Evolutionary conservation across 2,888 invertebrate species (phyloP).

Genomic region (Mythimna loreyi): DNA sequence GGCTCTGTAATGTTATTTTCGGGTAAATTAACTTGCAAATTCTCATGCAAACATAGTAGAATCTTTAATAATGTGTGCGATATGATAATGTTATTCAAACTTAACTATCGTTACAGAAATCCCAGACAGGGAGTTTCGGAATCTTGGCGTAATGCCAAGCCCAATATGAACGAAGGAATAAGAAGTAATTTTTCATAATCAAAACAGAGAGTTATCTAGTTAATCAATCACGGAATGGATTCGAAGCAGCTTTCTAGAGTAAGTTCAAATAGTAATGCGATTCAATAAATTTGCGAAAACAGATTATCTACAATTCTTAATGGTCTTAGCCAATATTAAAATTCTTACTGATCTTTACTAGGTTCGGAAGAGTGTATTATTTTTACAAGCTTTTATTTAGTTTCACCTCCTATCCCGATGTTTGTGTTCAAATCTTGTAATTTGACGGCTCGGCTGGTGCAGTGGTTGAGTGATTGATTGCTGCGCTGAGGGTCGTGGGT

Average conservation of each 20-base stretch:
- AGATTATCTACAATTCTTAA: not conserved
- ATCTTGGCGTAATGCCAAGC: constrained; percentile 51
- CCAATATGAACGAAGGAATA: constrained; percentile 24
- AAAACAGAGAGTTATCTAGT: constrained; percentile 22
- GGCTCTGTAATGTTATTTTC: constrained; percentile 11
- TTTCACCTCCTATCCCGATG: too few species aligned
- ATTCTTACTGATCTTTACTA: too few species aligned
- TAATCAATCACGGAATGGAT: constrained; percentile 38
- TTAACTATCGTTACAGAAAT: constrained; percentile 29
- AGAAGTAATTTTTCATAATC: constrained; percentile 34
- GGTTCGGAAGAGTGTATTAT: too few species aligned
- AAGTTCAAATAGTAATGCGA: constrained; percentile 34
- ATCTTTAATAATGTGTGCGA: constrained; percentile 45
- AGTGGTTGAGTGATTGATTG: too few species aligned
- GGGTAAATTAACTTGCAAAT: constrained; percentile 40
- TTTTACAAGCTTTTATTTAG: too few species aligned
- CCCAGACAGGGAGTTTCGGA: constrained; percentile 29
- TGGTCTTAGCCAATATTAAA: too few species aligned
- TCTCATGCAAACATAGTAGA: constrained; percentile 23
- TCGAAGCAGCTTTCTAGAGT: constrained; percentile 10
- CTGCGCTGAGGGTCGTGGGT: too few species aligned
- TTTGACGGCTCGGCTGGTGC: too few species aligned
- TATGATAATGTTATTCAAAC: constrained; percentile 54
- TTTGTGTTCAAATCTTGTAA: too few species aligned
- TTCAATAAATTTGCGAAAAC: constrained; percentile 20